These are phyloP conservation scores for Latrodectus hesperus DNA, from an alignment of 2,888 invertebrate species.

Conservation along the genomic window DNA sequence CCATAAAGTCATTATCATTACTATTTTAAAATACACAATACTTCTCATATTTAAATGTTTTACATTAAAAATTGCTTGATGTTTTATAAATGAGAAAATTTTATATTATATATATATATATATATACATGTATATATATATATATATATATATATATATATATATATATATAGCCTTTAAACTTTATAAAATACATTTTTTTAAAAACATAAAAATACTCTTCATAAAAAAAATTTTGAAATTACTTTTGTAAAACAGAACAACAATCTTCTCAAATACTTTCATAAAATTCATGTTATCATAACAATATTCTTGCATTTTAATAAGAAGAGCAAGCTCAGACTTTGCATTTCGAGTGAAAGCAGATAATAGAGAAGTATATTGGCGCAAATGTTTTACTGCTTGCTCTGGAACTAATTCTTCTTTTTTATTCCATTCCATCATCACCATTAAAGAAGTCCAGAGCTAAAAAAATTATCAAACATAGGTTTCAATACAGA, in stretches of 20 bases:
- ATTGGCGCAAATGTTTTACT: constrained; percentile 79
- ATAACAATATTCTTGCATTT: constrained; percentile 98
- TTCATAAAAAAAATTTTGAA: not conserved
- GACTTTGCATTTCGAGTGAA: constrained; percentile 90
- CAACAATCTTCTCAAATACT: constrained; percentile 96
- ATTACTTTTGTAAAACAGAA: constrained; percentile 94
- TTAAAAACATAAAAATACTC: too few relatives aligned
- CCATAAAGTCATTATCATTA: too few relatives aligned
- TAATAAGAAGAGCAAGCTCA: constrained; percentile 89
- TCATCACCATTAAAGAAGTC: constrained; percentile 94
- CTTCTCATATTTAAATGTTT: too few relatives aligned
- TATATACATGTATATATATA: too few relatives aligned
- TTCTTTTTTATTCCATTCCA: constrained; percentile 99
- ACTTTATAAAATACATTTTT: too few relatives aligned
- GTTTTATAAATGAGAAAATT: too few relatives aligned
- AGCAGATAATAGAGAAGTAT: constrained; percentile 88
- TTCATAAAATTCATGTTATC: constrained; percentile 99
- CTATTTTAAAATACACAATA: too few relatives aligned
- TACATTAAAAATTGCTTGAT: too few relatives aligned
- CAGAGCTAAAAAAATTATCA: constrained; percentile 80
- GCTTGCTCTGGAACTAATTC: constrained; percentile 97
- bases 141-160: too few relatives aligned
- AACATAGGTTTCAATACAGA: not conserved
- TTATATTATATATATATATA: too few relatives aligned
- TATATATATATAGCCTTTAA: too few relatives aligned